These are phyloP conservation scores for Vesta saturnalis DNA, from an alignment of 2,888 invertebrate species.

Conservation along the genomic window DNA sequence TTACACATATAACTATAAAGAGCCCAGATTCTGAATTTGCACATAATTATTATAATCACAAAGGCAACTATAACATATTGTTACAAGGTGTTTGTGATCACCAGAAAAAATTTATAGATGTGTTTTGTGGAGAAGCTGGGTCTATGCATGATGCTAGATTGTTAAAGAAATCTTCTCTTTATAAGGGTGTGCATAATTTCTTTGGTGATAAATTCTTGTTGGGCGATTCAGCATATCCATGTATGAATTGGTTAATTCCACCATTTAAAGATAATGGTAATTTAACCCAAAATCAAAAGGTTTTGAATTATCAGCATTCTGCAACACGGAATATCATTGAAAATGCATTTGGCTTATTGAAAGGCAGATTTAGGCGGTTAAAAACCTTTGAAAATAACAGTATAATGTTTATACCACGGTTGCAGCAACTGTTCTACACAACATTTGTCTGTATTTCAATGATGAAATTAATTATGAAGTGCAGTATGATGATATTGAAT, in stretches of 20 bases:
- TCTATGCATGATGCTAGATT: constrained; percentile 41
- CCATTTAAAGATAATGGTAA: constrained; percentile 39
- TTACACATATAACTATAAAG: constrained; percentile 29
- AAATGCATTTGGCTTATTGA: constrained; percentile 2
- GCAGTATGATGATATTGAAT: background rate
- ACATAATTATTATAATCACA: constrained; percentile 34
- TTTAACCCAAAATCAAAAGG: background rate
- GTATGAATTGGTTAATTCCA: constrained; percentile 32
- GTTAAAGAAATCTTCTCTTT: constrained; percentile 39
- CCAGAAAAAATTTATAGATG: no score
- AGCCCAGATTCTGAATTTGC: constrained; percentile 21
- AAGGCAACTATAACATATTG: constrained; percentile 30
- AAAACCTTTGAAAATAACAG: background rate
- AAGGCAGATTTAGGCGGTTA: background rate
- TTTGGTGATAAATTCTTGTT: constrained; percentile 17
- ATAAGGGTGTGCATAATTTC: constrained; percentile 2
- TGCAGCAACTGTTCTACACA: no score
- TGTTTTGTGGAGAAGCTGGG: constrained; percentile 36
- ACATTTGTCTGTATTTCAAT: no score
- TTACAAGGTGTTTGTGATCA: constrained; percentile 31
- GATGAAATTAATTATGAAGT: background rate
- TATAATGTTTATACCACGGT: background rate
- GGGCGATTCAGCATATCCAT: constrained; percentile 38
- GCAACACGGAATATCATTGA: background rate
- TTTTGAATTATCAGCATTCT: constrained; percentile 2